Base-by-base conservation (phyloP, 92 coral and sea anemone species). In the Micromussa lordhowensis region DNA sequence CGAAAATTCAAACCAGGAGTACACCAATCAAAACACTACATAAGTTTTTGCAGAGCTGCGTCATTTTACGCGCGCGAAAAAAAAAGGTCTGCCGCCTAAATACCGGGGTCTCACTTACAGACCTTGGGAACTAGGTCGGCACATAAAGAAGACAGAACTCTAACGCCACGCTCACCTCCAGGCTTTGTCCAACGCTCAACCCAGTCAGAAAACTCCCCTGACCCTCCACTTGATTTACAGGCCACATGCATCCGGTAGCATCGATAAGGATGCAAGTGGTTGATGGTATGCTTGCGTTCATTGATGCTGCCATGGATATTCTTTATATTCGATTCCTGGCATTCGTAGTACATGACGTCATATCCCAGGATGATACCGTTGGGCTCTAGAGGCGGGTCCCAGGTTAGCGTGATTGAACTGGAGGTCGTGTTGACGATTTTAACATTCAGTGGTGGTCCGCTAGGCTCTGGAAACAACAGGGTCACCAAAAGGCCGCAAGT, bases 331-430 rank as follows among this genome's bases (percentile, higher is more conserved):
- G 88, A 48, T 11, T 86, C 32, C 8, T 75, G 72, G 4, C 48
- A 81, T 24, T 76, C 90, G 76, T 69, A 76, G 35, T 91, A 80
- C 75, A 5, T 89, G 79, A 93, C 85, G 17, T 9, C 19, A 71
- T 93, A 95, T n/a, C 73, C 54, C 29, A 3, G 28, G 26, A 95
- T 91, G 21, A 49, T 5, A 15, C 96, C 98, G 75, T 95, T 93
- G 16, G 96, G 93, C 24, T 75, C 63, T 9, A 81, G 88, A 0
- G 98, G 98, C 7, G 91, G 91, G 54, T 88, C 82, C 98, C 98
- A 95, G 10, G 87, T 40, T 51, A 95, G 30, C 18, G 86, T 68
- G 15, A 95, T 49, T 5, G 92, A 40, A 1, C 55, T 78, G 14
- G 91, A 29, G 13, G 94, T 88, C 68, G 88, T 74, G 16, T 36